These are phyloP conservation scores for Alcedo quadribrachys DNA, from an alignment of 2,797 vertebrate genomes.

Conservation along the genomic window DNA sequence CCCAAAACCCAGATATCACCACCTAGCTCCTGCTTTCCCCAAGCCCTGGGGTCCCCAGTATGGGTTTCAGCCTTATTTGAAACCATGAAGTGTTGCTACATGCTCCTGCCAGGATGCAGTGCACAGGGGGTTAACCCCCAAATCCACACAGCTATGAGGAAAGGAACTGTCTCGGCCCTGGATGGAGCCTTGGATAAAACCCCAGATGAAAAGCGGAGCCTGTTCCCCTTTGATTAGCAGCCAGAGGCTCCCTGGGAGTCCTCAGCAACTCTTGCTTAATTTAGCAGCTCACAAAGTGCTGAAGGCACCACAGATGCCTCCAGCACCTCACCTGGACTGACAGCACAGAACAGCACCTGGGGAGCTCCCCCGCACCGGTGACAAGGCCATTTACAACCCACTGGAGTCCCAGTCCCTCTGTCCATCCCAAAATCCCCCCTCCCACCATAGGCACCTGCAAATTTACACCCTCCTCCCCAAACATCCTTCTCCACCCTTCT, in stretches of 20 bases:
- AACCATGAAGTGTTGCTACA: fast-evolving
- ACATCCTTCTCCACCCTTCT: neutral
- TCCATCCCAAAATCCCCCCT: neutral
- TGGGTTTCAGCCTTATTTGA: neutral
- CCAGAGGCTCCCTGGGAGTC: neutral
- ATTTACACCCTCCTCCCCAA: neutral
- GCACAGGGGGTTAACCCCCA: neutral
- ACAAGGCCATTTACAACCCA: neutral
- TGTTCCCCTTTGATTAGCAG: slow-evolving; percentile 40
- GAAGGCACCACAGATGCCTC: neutral
- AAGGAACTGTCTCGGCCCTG: neutral
- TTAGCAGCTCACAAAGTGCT: neutral
- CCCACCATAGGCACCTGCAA: neutral
- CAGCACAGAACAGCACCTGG: neutral
- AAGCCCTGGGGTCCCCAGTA: neutral
- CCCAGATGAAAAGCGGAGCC: neutral
- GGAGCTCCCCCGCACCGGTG: neutral
- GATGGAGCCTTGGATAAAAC: neutral
- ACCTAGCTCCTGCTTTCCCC: neutral
- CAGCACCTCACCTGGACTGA: neutral
- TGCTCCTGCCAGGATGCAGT: neutral
- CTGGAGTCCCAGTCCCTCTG: neutral
- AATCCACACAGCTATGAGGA: fast-evolving
- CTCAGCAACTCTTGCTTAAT: neutral
- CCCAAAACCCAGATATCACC: neutral